A percentile compares a stretch with the other conserved stretches of the same genome.
phyloP scores from a whole-genome alignment of 2,888 invertebrate species.

The Tuberolachnus salignus region DNA sequence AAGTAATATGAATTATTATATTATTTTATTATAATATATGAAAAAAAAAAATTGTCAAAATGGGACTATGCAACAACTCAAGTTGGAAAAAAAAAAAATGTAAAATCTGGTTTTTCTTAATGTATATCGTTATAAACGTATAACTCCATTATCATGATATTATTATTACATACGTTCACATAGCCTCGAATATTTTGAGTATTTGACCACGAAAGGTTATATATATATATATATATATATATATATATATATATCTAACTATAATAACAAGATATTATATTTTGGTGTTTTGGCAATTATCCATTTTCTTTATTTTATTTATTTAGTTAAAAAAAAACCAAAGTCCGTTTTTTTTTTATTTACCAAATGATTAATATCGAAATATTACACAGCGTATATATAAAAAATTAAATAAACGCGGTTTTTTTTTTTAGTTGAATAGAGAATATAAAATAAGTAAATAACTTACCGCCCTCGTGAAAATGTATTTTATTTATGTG shows the following conservation, averaged over 20 bases:
- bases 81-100: slow-evolving; percentile 14
- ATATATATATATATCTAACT: too few species aligned
- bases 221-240: too few species aligned
- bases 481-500: background rate
- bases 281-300: slow-evolving; percentile 22
- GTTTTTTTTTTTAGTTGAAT: too few species aligned
- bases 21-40: background rate
- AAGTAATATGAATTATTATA: slow-evolving; percentile 1
- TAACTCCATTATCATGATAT: background rate
- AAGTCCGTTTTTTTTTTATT: background rate
- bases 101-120: slow-evolving; percentile 36
- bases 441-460: background rate
- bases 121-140: slow-evolving; percentile 2
- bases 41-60: background rate
- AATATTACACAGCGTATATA: background rate
- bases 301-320: slow-evolving; percentile 8
- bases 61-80: background rate
- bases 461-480: slow-evolving; percentile 8
- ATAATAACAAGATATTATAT: slow-evolving; percentile 1
- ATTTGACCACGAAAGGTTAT: slow-evolving; percentile 12
- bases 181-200: slow-evolving; percentile 31
- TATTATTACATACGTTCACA: slow-evolving; percentile 26
- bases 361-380: background rate
- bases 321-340: background rate
- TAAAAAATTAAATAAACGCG: too few species aligned